Conservation (phyloP, 2,113 vertebrate species). For the Tricholaema leucomelas region DNA sequence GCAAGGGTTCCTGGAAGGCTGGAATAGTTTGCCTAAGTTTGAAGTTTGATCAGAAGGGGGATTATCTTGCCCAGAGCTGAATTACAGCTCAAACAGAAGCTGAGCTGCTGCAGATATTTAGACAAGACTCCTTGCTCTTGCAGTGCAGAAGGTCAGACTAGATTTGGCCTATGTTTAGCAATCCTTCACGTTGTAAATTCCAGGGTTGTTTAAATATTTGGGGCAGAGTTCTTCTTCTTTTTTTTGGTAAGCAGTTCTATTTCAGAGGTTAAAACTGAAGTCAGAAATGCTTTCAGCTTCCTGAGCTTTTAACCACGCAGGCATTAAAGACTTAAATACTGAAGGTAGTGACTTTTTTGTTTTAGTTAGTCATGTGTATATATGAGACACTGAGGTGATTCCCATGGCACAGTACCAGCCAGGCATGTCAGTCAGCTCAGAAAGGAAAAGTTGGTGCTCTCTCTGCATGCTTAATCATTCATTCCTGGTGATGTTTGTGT, state of each 20-base stretch:
- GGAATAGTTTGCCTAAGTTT: neutral
- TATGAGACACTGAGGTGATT: neutral
- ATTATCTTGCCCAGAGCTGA: neutral
- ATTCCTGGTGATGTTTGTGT: slow-evolving; percentile 4
- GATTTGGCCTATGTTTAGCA: slow-evolving; percentile 26
- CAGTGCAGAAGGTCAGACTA: slow-evolving; percentile 23
- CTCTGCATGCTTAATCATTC: slow-evolving; percentile 22
- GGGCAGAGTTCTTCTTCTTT: neutral
- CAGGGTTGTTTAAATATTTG: slow-evolving; percentile 38
- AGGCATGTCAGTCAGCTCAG: neutral
- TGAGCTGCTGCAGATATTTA: neutral
- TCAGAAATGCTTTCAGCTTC: slow-evolving; percentile 11
- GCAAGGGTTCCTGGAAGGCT: neutral
- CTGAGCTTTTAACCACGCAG: neutral
- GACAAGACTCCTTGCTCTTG: slow-evolving; percentile 4
- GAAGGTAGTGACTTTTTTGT: neutral
- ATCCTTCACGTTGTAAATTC: slow-evolving; percentile 45
- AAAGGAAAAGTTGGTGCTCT: slow-evolving; percentile 41
- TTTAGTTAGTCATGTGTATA: neutral
- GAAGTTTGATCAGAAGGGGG: neutral
- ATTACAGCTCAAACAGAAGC: neutral
- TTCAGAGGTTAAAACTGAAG: slow-evolving; percentile 32
- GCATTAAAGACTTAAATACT: neutral
- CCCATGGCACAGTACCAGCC: neutral
- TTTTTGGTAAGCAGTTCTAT: neutral